Base-by-base conservation (phyloP, 2,888 invertebrate species). In the Iselma pallidipennis region DNA sequence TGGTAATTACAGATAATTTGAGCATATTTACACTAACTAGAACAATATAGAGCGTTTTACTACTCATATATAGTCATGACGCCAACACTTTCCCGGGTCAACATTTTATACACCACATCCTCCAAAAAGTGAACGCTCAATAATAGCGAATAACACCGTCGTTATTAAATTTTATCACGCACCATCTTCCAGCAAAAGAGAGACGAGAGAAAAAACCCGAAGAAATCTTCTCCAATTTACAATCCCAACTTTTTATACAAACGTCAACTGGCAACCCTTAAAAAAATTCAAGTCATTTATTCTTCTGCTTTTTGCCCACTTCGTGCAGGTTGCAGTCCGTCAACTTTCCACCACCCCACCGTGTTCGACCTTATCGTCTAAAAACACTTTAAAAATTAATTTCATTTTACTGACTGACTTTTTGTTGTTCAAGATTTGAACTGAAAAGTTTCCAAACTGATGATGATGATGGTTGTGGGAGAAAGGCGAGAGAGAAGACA, bases 81-180 rank as follows among this genome's bases (percentile, higher is more conserved):
- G n/a, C n/a, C n/a, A n/a, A n/a, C n/a, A n/a, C n/a, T n/a, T n/a
- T n/a, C n/a, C n/a, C n/a, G n/a, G n/a, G n/a, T n/a, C n/a, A n/a
- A n/a, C n/a, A n/a, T 37, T 37, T 37, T 37, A 37, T n/a, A 14
- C 7, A 7, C 16, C 6, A 37, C 16, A n/a, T 31, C 16, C 37
- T 37, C 37, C 7, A 2, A 37, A 37, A 37, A 37, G 7, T n/a
- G 7, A 37, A 37, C 37, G 16, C n/a, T 37, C 16, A 16, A 37
- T 37, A 57, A 53, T 61, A 62, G 64, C 64, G 66, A 64, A 62
- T 57, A 29, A 63, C 61, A 60, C 55, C 65, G 61, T 53, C 62
- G 61, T 65, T 66, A 69, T 69, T 67, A 67, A 67, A 66, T 67
- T 69, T 64, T 67, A 67, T 63, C 66, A 58, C 60, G 51, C 42